Conservation (phyloP, 2,797 vertebrate genomes). For the Todus mexicanus region DNA sequence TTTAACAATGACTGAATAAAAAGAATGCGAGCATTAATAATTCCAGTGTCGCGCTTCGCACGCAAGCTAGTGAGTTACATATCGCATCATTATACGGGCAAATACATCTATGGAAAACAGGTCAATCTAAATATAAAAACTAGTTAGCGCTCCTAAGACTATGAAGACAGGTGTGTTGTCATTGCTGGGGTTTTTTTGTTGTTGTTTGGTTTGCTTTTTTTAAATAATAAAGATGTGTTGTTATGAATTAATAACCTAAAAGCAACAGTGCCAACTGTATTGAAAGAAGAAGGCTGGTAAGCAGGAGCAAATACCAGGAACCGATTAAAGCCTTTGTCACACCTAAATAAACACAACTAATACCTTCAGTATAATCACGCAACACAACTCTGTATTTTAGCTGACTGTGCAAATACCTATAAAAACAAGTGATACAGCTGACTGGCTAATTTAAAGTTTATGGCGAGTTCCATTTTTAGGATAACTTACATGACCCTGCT, state of each 20-base stretch:
- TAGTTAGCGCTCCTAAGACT: not conserved
- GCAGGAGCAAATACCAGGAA: not conserved
- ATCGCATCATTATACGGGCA: not conserved
- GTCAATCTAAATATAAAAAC: not conserved
- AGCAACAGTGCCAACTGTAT: not conserved
- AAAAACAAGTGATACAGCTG: not conserved
- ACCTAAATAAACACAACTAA: not conserved
- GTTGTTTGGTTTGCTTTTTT: not conserved
- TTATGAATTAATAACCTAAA: not conserved
- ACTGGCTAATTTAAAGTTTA: not conserved
- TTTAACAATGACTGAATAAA: not conserved
- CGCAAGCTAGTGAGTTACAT: not conserved
- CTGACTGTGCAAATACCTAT: not conserved
- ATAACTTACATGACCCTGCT: slow-evolving; percentile 85
- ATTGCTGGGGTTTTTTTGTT: fast-evolving
- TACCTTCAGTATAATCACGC: not conserved
- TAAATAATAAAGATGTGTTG: not conserved
- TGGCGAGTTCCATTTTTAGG: not conserved
- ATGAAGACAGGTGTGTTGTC: not conserved
- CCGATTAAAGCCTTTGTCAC: not conserved
- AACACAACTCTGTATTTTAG: not conserved
- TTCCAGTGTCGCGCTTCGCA: not conserved
- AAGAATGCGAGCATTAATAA: not conserved
- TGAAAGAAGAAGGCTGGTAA: not conserved
- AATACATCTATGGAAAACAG: not conserved